Evolutionary conservation across 1,140 invertebrate species (phyloP).

Genomic region (Hylaeus volcanicus): DNA sequence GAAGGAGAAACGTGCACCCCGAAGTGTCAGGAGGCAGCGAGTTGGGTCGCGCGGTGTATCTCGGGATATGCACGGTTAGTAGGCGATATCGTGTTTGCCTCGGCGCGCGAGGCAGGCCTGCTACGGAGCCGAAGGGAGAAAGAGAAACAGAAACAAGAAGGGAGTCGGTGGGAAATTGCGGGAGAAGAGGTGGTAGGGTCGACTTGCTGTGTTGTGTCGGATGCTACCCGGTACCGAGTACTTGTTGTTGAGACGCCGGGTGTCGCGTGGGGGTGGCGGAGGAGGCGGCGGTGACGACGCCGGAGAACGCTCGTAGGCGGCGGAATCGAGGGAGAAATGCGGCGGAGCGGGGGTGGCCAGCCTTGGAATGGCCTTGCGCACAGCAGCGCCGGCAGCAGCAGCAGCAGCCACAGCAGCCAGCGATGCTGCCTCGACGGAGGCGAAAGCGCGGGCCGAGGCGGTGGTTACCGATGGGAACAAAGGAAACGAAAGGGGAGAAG

Average conservation of each 20-base stretch:
- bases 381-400: slow-evolving; percentile 55
- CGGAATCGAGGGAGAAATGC: slow-evolving; percentile 40
- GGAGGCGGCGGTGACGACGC: slow-evolving; percentile 37
- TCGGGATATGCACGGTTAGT: slow-evolving; percentile 63
- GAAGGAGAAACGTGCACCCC: too few species aligned
- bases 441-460: slow-evolving; percentile 63
- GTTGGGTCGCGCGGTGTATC: slow-evolving; percentile 40
- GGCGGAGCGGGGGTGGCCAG: slow-evolving; percentile 49
- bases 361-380: slow-evolving; percentile 69
- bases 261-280: slow-evolving; percentile 60
- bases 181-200: slow-evolving; percentile 68
- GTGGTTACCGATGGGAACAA: slow-evolving; percentile 55
- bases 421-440: slow-evolving; percentile 32
- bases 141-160: slow-evolving; percentile 44
- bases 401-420: neutral
- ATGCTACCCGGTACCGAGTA: slow-evolving; percentile 78
- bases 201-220: slow-evolving; percentile 79
- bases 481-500: slow-evolving; percentile 17
- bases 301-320: slow-evolving; percentile 57
- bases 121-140: slow-evolving; percentile 27
- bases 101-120: slow-evolving; percentile 54
- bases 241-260: slow-evolving; percentile 79
- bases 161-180: slow-evolving; percentile 22
- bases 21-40: slow-evolving; percentile 29
- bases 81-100: slow-evolving; percentile 65